Evolutionary conservation across 2,113 vertebrate genomes (phyloP).

Genomic region (Toxotes jaculatrix): DNA sequence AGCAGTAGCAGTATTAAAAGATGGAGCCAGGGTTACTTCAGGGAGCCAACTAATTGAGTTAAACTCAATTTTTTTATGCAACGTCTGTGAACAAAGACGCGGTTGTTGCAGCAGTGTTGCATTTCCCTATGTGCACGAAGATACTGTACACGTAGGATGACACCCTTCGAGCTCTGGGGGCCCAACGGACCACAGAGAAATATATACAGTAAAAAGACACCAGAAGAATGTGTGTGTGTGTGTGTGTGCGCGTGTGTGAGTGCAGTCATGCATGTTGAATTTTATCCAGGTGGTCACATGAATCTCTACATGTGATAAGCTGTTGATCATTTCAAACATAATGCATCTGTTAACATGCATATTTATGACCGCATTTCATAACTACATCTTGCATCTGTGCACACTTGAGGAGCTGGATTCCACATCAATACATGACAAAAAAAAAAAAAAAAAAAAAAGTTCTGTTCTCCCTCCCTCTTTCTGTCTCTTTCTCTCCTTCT

Average conservation of each 20-base stretch:
- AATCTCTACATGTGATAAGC: conserved; percentile 27
- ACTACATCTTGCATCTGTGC: conserved; percentile 13
- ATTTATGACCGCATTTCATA: conserved; percentile 15
- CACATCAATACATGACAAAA: conserved; percentile 24
- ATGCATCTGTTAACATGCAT: conserved; percentile 44
- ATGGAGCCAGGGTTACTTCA: neutral
- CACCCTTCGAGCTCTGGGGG: conserved; percentile 61
- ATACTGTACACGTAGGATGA: conserved; percentile 32
- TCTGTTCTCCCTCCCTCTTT: conserved; percentile 9
- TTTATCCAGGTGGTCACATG: conserved; percentile 64
- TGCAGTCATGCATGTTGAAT: conserved; percentile 53
- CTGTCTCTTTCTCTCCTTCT: conserved; percentile 6
- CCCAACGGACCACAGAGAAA: conserved; percentile 63
- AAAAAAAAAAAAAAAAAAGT: too few species aligned
- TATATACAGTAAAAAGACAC: conserved; percentile 22
- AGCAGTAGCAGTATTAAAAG: conserved; percentile 30
- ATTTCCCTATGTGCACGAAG: neutral
- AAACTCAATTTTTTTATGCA: conserved; percentile 9
- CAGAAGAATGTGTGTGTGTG: conserved; percentile 20
- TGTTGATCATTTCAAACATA: conserved; percentile 21
- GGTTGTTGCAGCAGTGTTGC: neutral
- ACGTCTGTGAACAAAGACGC: neutral
- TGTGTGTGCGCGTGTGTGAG: conserved; percentile 22
- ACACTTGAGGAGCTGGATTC: conserved; percentile 4
- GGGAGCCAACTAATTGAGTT: conserved; percentile 16